Evolutionary conservation across 2,797 vertebrate species (phyloP), one percentile per base, ranked within the genome.

Genomic region (Limnodromus scolopaceus): DNA sequence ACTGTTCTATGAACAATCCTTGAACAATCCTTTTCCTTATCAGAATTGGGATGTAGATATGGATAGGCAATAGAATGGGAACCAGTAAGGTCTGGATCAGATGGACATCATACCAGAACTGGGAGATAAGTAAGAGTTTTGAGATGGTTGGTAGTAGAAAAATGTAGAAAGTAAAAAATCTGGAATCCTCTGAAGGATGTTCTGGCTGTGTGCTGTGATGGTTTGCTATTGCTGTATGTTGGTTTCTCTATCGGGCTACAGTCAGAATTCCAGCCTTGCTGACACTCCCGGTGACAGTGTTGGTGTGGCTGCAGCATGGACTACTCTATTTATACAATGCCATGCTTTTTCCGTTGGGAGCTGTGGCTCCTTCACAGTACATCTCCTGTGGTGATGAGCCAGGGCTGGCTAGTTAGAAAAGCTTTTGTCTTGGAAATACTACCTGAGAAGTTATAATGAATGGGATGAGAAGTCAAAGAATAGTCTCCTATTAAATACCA

Each of bases 311-410:
- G 46, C 22, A 14, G 22, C 1, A 0, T 12, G 15, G 34, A 7
- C 38, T n/a, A 4, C 9, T n/a, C 3, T 2, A 22, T n/a, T 22
- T 34, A 25, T 25, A 14, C 12, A n/a, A 1, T 66, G 20, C 27
- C 7, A 1, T 24, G 10, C 8, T 10, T 38, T 6, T 24, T 41
- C 28, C 16, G 0, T 4, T 0, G 11, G 22, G 25, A 51, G 30
- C 12, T 43, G 7, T 39, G 34, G 22, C 61, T 38, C 7, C 1
- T 41, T 70, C 32, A 10, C 20, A 46, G 46, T 49, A 41, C 0
- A 1, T 34, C 7, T 63, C 10, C 34, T 36, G 5, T 34, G 28
- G n/a, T 28, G 43, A 36, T 63, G 10, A 53, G 15, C n/a, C 34
- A 41, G n/a, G 45, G 4, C 41, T 86, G 41, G n/a, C 14, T 20